phyloP scores from a whole-genome alignment of 2,888 invertebrate genomes.

The Stramonita haemastoma region DNA sequence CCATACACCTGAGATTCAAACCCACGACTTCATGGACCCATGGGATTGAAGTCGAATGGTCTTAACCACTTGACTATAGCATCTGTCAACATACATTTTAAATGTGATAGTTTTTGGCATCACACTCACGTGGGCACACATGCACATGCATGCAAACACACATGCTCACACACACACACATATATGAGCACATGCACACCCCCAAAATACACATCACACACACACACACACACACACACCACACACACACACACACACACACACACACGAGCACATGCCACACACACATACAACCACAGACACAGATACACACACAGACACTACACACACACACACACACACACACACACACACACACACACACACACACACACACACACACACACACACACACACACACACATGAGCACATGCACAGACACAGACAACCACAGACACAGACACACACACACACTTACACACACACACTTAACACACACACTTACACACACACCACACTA shows the following conservation, averaged over 20 bases:
- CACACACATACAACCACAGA: not conserved
- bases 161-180: not conserved
- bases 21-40: too few relatives aligned
- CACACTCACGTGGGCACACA: not conserved
- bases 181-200: too few relatives aligned
- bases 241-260: not conserved
- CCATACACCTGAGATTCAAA: too few relatives aligned
- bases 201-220: too few relatives aligned
- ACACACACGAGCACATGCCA: not conserved
- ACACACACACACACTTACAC: not conserved
- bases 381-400: not conserved
- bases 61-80: too few relatives aligned
- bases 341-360: not conserved
- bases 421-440: not conserved
- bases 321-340: not conserved
- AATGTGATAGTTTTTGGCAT: too few relatives aligned
- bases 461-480: not conserved
- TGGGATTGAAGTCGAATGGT: too few relatives aligned
- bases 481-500: not conserved
- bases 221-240: not conserved
- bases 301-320: constrained; percentile 3
- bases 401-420: not conserved
- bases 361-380: not conserved
- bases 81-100: too few relatives aligned
- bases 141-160: not conserved